These are phyloP conservation scores for Zygaena filipendulae DNA, from an alignment of 2,888 invertebrate genomes.

Conservation along the genomic window DNA sequence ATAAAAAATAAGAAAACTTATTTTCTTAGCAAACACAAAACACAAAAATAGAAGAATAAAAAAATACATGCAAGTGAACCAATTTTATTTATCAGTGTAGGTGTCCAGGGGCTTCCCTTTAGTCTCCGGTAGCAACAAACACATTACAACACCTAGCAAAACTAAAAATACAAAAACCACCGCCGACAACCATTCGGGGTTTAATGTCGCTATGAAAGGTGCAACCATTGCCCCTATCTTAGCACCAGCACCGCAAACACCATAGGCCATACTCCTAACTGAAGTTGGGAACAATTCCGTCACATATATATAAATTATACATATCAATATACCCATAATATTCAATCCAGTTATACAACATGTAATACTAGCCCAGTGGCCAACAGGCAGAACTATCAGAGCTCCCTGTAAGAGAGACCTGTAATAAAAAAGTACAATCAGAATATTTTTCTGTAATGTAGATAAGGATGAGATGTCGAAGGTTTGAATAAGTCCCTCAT, in stretches of 20 bases:
- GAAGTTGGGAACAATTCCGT: constrained; percentile 41
- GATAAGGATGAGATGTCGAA: too few relatives aligned
- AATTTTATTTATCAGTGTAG: too few relatives aligned
- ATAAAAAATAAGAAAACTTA: too few relatives aligned
- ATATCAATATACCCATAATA: too few relatives aligned
- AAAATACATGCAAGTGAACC: too few relatives aligned
- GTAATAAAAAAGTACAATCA: too few relatives aligned
- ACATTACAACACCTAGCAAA: constrained; percentile 26
- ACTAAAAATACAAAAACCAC: constrained; percentile 29
- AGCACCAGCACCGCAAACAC: constrained; percentile 27
- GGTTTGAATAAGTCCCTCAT: too few relatives aligned
- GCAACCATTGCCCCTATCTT: constrained; percentile 35
- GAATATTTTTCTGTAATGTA: too few relatives aligned
- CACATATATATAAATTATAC: constrained; percentile 25
- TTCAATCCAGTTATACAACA: constrained; percentile 28
- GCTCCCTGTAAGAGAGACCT: constrained; percentile 25
- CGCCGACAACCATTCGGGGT: constrained; percentile 32
- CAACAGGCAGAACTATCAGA: constrained; percentile 23
- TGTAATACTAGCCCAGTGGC: constrained; percentile 22
- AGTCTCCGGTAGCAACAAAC: constrained; percentile 35
- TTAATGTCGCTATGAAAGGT: constrained; percentile 31
- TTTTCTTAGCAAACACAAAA: too few relatives aligned
- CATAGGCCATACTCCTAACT: constrained; percentile 36
- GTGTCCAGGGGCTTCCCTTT: constrained; percentile 34
- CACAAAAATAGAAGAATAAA: too few relatives aligned